Evolutionary conservation across 2,113 vertebrate genomes (phyloP).

Genomic region (Dicerorhinus sumatrensis): DNA sequence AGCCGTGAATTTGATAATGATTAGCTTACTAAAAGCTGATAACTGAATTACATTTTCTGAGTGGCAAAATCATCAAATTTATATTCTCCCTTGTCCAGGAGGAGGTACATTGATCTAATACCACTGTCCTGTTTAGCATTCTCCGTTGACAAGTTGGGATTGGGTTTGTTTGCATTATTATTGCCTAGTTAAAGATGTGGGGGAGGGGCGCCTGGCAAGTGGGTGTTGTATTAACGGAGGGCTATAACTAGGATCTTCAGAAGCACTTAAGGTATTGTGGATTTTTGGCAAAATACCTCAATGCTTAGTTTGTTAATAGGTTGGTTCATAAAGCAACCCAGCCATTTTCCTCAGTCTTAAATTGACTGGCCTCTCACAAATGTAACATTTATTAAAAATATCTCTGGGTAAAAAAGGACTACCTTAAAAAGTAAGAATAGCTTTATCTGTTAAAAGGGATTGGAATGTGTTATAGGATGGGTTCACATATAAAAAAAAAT

Average conservation of each 20-base stretch:
- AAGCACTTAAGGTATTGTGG: background rate
- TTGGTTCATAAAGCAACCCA: background rate
- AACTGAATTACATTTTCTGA: background rate
- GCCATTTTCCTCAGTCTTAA: background rate
- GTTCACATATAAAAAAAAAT: background rate
- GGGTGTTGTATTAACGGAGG: background rate
- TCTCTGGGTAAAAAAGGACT: background rate
- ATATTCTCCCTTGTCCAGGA: background rate
- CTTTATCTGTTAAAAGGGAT: background rate
- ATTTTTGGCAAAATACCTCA: background rate
- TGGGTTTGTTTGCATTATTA: background rate
- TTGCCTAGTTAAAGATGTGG: background rate
- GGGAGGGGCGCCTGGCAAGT: background rate
- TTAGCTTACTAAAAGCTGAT: background rate
- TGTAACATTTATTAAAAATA: background rate
- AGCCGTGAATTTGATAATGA: slow-evolving; percentile 60
- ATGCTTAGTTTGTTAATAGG: background rate
- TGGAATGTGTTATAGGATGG: background rate
- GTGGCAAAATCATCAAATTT: background rate
- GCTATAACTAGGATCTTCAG: background rate
- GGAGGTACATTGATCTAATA: background rate
- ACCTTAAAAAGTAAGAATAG: background rate
- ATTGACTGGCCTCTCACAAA: background rate
- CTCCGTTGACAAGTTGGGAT: background rate
- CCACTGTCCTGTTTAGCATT: background rate